Base-by-base conservation (phyloP, 2,888 invertebrate genomes). In the Hypena proboscidalis region DNA sequence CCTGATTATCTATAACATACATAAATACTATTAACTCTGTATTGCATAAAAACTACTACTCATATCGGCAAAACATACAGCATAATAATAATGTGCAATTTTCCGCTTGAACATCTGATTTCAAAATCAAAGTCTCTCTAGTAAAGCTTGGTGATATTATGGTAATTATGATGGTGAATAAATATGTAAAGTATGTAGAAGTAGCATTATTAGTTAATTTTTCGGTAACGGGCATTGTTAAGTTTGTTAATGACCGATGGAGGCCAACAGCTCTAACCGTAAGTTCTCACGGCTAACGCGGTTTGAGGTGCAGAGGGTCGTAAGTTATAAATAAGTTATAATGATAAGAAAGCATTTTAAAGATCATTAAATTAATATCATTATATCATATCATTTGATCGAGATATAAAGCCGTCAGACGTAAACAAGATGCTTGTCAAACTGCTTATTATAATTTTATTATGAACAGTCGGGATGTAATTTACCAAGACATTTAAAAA, bases 201-300 rank as follows among this genome's bases (percentile, higher is more conserved):
- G 46, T 60, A 52, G 40, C 57, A 64, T 65, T 53, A 61, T 57
- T 59, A 29, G 53, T 65, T 52, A 49, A 43, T 54, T 55, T 52
- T 67, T 64, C 44, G 42, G 46, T 61, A 66, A 51, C 58, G 45
- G 42, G 44, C 43, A 58, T 64, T 59, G 64, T 60, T 60, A 51
- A 55, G 43, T 57, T 64, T 59, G 64, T 60, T 60, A 51, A 55
- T 60, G 59, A 57, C 59, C 45, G 46, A 32, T 22, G 65, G 68
- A 71, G 67, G 69, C 60, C 62, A 36, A n/a, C 46, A 41, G 50
- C 48, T 58, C 33, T 48, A 57, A 64, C 50, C 45, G 58, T 66
- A 56, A 33, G 45, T 64, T 64, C 58, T 43, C 64, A 66, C 53
- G 59, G 40, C 13, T 44, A 26, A 6, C 31, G 25, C 20, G 13